Conservation (phyloP, 2,888 invertebrate genomes). For the Mesorhabditis spiculigera region DNA sequence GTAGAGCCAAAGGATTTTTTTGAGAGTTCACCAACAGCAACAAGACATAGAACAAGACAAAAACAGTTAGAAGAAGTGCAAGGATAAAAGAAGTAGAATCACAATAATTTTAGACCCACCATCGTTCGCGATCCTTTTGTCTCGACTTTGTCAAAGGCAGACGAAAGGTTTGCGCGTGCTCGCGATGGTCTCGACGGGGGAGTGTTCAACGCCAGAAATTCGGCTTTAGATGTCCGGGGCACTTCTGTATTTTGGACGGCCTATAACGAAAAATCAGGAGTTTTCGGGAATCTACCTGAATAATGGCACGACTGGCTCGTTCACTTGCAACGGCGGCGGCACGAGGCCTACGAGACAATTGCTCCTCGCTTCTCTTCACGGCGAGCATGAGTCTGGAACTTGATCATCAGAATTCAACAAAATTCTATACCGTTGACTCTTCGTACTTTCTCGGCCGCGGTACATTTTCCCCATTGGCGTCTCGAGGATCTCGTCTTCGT, state of each 20-base stretch:
- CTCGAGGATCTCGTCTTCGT: background rate
- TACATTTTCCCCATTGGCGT: background rate
- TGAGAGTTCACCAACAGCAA: too few species aligned
- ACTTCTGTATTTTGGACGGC: background rate
- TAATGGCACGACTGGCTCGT: background rate
- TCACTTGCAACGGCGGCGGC: constrained; percentile 1
- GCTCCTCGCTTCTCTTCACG: background rate
- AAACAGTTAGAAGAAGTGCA: background rate
- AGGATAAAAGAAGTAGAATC: background rate
- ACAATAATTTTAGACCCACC: background rate
- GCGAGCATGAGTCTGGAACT: background rate
- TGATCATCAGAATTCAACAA: background rate
- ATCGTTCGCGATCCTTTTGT: background rate
- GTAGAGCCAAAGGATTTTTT: too few species aligned
- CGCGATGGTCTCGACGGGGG: background rate
- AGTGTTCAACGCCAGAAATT: background rate
- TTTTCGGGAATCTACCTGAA: constrained; percentile 4
- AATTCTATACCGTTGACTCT: background rate
- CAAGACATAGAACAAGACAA: too few species aligned
- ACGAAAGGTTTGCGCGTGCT: background rate
- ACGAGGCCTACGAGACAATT: background rate
- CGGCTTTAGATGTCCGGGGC: background rate
- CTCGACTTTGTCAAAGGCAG: background rate
- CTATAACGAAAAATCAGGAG: background rate
- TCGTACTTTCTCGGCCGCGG: background rate